These are phyloP conservation scores for Colossoma macropomum DNA, from an alignment of 2,113 vertebrate genomes.

Conservation along the genomic window DNA sequence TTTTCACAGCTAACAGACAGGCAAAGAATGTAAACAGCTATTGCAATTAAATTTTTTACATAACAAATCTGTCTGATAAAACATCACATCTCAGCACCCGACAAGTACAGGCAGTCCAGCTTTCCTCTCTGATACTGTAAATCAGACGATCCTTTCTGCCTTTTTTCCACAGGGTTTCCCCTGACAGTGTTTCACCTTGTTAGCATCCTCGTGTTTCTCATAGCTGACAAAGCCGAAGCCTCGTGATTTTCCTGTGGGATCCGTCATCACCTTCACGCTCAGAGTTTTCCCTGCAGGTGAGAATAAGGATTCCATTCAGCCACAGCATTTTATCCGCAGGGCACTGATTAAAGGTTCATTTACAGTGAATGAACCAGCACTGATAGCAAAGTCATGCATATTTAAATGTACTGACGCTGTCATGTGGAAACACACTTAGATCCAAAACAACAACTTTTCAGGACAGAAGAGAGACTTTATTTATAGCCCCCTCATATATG, in stretches of 20 bases:
- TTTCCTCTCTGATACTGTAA: background rate
- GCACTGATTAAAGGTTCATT: background rate
- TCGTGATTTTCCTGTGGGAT: slow-evolving; percentile 93
- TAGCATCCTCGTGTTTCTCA: slow-evolving; percentile 97
- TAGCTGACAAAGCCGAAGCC: slow-evolving; percentile 99
- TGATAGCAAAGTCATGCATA: background rate
- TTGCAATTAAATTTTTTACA: too few relatives aligned
- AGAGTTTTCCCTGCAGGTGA: slow-evolving; percentile 89
- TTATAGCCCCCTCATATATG: too few relatives aligned
- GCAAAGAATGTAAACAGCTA: too few relatives aligned
- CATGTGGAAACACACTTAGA: too few relatives aligned
- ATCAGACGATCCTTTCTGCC: background rate
- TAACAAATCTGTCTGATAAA: too few relatives aligned
- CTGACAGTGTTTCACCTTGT: slow-evolving; percentile 81
- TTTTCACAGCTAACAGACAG: too few relatives aligned
- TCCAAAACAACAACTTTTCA: too few relatives aligned
- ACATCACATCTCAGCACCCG: too few relatives aligned
- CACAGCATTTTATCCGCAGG: background rate
- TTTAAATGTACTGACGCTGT: background rate
- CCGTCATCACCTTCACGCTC: slow-evolving; percentile 98
- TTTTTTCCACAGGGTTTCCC: background rate
- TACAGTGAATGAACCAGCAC: too few relatives aligned
- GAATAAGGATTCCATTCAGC: background rate
- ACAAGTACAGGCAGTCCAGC: background rate
- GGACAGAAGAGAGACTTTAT: too few relatives aligned